A percentile compares a stretch with the other conserved stretches of the same genome.
Evolutionary conservation across 2,797 vertebrate genomes (phyloP).

Genomic region (Crotalus adamanteus): DNA sequence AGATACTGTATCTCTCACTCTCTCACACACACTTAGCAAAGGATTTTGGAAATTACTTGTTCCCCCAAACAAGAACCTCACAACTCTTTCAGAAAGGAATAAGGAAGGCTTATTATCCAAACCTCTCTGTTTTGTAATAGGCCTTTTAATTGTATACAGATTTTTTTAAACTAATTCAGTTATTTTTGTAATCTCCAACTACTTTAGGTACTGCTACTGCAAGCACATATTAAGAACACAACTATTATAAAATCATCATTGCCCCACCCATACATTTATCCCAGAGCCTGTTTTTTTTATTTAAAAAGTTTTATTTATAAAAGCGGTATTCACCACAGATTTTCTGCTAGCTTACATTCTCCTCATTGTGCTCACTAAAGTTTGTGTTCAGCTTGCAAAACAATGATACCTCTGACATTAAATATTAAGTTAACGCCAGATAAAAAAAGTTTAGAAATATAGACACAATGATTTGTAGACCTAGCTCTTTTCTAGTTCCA

Average conservation of each 20-base stretch:
- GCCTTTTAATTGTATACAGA: background rate
- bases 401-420: slow-evolving; percentile 49
- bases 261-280: slow-evolving; percentile 11
- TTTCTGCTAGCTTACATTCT: rapidly evolving
- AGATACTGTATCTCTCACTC: background rate
- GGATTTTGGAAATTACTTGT: background rate
- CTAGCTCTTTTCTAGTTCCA: slow-evolving; percentile 47
- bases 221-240: background rate
- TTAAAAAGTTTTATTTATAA: slow-evolving; percentile 35
- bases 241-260: background rate
- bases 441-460: slow-evolving; percentile 60
- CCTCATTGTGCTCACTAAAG: background rate
- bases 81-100: background rate
- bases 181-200: background rate
- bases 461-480: slow-evolving; percentile 63
- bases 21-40: background rate
- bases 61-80: background rate
- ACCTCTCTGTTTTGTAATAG: background rate
- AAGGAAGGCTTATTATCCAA: background rate
- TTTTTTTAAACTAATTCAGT: background rate
- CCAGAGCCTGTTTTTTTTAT: slow-evolving; percentile 1
- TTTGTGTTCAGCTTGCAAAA: slow-evolving; percentile 10
- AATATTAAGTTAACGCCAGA: slow-evolving; percentile 54
- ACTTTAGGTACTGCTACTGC: background rate
- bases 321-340: slow-evolving; percentile 16